Conservation (phyloP, 2,113 vertebrate genomes). For the Sinocyclocheilus anshuiensis region DNA sequence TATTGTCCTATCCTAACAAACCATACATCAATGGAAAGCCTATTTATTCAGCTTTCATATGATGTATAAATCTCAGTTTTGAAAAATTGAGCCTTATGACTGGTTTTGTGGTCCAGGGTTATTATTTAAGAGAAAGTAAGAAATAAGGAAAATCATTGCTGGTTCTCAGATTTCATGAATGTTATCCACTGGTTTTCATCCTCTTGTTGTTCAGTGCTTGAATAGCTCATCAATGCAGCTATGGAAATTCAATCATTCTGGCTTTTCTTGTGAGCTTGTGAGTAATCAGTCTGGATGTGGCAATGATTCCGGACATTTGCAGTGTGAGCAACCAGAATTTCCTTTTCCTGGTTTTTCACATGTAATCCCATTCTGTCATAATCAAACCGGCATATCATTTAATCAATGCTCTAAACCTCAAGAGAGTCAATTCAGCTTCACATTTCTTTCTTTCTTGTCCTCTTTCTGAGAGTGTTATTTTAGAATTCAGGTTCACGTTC, state of each 20-base stretch:
- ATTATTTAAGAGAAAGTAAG: not conserved
- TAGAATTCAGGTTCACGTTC: not conserved
- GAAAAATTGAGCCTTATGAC: no score
- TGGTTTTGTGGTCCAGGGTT: not conserved
- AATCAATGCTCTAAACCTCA: conserved; percentile 16
- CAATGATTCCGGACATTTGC: not conserved
- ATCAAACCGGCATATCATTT: conserved; percentile 42
- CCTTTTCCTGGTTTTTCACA: conserved; percentile 2
- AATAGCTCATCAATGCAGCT: not conserved
- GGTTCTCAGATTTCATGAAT: not conserved
- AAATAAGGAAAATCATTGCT: not conserved
- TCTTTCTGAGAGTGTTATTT: not conserved
- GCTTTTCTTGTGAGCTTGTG: conserved; percentile 4
- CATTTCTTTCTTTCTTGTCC: not conserved
- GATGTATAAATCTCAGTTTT: no score
- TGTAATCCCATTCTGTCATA: conserved; percentile 40
- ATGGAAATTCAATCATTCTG: not conserved
- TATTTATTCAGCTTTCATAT: no score
- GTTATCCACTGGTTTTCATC: not conserved
- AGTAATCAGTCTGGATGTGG: conserved; percentile 8
- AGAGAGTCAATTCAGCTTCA: not conserved
- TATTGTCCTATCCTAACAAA: no score
- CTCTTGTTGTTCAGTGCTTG: conserved; percentile 1
- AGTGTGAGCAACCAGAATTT: not conserved
- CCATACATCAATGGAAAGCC: no score